A percentile compares a stretch with the other conserved stretches of the same genome.
phyloP scores from a whole-genome alignment of 2,888 invertebrate species.

The Tholera decimalis region DNA sequence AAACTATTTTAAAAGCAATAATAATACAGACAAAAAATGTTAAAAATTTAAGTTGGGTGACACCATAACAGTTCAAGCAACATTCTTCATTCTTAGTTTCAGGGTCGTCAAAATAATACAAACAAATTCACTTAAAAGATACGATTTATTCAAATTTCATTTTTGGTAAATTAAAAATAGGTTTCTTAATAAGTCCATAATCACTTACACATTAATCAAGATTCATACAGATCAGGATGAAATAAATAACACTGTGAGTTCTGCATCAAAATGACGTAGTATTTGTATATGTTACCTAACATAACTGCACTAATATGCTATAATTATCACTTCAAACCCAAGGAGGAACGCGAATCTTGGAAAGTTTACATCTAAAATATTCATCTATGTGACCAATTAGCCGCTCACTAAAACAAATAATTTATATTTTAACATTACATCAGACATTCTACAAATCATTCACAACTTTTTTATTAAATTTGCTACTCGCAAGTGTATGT shows the following conservation, averaged over 20 bases:
- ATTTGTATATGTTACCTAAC: constrained; percentile 84
- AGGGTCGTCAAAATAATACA: constrained; percentile 49
- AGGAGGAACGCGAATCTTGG: constrained; percentile 89
- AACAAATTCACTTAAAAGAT: constrained; percentile 79
- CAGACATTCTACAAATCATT: constrained; percentile 60
- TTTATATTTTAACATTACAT: constrained; percentile 62
- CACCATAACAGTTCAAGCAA: too few species aligned
- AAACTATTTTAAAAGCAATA: too few species aligned
- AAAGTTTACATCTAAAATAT: constrained; percentile 88
- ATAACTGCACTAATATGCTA: constrained; percentile 87
- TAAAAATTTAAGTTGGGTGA: too few species aligned
- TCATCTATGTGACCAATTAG: constrained; percentile 86
- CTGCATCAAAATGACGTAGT: constrained; percentile 84
- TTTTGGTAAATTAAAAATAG: constrained; percentile 91
- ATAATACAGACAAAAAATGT: too few species aligned
- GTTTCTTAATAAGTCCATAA: constrained; percentile 88
- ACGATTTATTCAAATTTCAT: constrained; percentile 89
- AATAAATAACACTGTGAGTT: constrained; percentile 90
- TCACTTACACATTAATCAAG: constrained; percentile 89
- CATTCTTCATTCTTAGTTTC: too few species aligned
- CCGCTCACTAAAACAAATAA: constrained; percentile 85
- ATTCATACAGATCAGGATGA: constrained; percentile 90
- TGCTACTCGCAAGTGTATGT: constrained; percentile 39
- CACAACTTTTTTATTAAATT: constrained; percentile 41
- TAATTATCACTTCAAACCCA: constrained; percentile 90